Conservation (phyloP, 2,113 vertebrate species). For the Ptyas mucosa region DNA sequence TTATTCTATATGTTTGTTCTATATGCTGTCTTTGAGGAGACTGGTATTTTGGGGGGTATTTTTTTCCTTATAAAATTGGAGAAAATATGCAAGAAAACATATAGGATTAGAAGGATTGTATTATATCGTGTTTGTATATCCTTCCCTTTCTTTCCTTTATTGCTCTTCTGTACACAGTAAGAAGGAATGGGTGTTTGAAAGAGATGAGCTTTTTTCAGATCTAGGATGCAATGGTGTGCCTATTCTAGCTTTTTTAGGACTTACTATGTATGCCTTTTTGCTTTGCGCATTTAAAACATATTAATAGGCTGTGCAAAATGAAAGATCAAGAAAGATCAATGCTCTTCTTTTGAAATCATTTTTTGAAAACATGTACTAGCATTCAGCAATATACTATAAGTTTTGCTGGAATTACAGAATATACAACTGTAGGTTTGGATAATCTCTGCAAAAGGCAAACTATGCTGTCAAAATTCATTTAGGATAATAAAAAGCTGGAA, state of each 20-base stretch:
- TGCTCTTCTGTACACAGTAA: not conserved
- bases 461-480: slow-evolving; percentile 8
- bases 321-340: not conserved
- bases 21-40: not conserved
- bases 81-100: not conserved
- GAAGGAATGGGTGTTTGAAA: not conserved
- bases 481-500: slow-evolving; percentile 1
- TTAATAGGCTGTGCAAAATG: not conserved
- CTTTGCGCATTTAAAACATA: not conserved
- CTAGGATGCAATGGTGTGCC: not conserved
- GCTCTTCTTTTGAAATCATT: not conserved
- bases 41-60: not conserved
- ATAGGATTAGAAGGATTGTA: not conserved
- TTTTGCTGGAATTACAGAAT: not conserved
- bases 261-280: not conserved
- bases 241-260: not conserved
- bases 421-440: not conserved
- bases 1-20: not conserved
- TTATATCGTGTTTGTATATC: not conserved
- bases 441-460: not conserved
- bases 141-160: not conserved
- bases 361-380: not conserved
- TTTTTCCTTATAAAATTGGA: not conserved
- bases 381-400: not conserved
- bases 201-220: not conserved